phyloP scores from a whole-genome alignment of 2,888 invertebrate species.

The Orthosia gracilis region DNA sequence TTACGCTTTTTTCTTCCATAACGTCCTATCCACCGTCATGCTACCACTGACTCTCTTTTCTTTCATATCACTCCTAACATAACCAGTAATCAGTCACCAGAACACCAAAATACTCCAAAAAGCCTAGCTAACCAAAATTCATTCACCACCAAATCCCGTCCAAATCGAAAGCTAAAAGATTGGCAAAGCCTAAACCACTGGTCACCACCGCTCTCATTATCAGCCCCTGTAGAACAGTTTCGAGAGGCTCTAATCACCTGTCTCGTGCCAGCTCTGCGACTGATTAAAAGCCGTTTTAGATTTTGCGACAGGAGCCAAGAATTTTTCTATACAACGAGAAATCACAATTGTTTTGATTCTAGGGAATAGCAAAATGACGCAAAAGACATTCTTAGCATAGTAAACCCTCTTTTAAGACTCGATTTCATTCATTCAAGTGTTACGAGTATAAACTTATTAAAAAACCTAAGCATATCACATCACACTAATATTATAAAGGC shows the following conservation, averaged over 20 bases:
- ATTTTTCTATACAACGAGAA: background rate
- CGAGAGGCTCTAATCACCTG: slow-evolving; percentile 66
- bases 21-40: too few species aligned
- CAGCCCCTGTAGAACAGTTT: slow-evolving; percentile 38
- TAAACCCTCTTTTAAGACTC: too few species aligned
- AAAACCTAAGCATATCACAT: too few species aligned
- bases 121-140: background rate
- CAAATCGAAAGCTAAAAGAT: slow-evolving; percentile 40
- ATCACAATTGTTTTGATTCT: background rate
- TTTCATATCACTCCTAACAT: too few species aligned
- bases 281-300: slow-evolving; percentile 63
- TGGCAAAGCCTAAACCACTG: slow-evolving; percentile 42
- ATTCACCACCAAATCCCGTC: slow-evolving; percentile 11
- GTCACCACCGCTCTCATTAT: slow-evolving; percentile 59
- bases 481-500: too few species aligned
- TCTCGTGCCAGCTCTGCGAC: slow-evolving; percentile 41
- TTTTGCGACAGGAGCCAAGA: slow-evolving; percentile 13
- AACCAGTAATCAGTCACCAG: background rate
- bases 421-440: too few species aligned
- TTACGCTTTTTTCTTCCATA: too few species aligned
- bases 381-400: too few species aligned
- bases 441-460: too few species aligned
- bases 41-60: too few species aligned
- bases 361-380: too few species aligned
- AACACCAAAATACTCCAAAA: background rate